Base-by-base conservation (phyloP, 2,113 vertebrate genomes). In the Malurus alboscapulatus region DNA sequence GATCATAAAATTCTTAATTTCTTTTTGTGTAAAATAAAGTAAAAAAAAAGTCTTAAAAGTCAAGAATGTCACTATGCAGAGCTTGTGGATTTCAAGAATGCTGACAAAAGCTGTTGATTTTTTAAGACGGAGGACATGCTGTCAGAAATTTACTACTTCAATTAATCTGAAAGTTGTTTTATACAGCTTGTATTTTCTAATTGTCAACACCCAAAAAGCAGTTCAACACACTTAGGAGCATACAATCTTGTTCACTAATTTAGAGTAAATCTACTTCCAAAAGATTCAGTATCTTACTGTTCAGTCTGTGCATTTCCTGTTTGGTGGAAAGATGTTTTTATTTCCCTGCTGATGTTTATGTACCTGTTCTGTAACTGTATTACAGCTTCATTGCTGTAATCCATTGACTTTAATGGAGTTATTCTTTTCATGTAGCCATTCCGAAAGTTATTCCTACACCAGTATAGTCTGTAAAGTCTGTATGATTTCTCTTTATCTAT, bases 241-340 rank as follows among this genome's bases (percentile, higher is more conserved):
- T 65, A 10, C 9, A 30, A 76, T 81, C 44, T 78, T 7, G 10
- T 88, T 42, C 21, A 81, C 17, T 7, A 93, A 90, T 78, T 78
- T 84, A 65, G 29, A 57, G 40, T 65, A 78, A 72, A 88, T 81
- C 61, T 77, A 20, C 12, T 65, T 84, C 26, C 18, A 68, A 78
- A 82, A 75, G 53, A 65, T 68, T 78, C 42, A 69, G 27, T 61
- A 79, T 21, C 19, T 47, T 85, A 83, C 40, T 34, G 32, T 78
- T 88, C 38, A 59, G 16, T 65, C 26, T 61, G 16, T 72, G 9
- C 38, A 57, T 22, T 78, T 87, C 20, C 16, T 82, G 12, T 54
- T 93, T 61, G 88, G 57, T 76, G 61, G 71, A 72, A 87, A 87
- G 73, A 72, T 38, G 32, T 50, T 92, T 94, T 82, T 78, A 63